Evolutionary conservation across 2,888 invertebrate species (phyloP).

Genomic region (Andrena marginata): DNA sequence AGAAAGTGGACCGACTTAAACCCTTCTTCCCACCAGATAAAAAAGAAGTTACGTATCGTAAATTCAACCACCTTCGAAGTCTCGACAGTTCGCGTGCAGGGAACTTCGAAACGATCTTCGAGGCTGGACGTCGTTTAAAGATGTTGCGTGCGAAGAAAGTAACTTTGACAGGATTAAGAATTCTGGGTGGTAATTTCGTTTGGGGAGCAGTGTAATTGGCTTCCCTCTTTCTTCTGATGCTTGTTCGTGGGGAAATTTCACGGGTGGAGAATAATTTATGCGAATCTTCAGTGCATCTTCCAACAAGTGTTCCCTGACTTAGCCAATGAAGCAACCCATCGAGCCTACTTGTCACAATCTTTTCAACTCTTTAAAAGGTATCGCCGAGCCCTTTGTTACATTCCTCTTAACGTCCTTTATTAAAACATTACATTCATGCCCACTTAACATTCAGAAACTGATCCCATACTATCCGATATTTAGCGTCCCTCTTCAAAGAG

Average conservation of each 20-base stretch:
- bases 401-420: not conserved
- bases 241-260: slow-evolving; percentile 8
- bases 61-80: not conserved
- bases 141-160: slow-evolving; percentile 38
- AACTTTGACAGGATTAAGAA: slow-evolving; percentile 30
- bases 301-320: not conserved
- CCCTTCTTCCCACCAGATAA: not conserved
- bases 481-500: not conserved
- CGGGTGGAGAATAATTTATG: not conserved
- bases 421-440: not conserved
- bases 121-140: slow-evolving; percentile 2
- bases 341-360: not conserved
- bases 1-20: slow-evolving; percentile 5
- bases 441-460: not conserved
- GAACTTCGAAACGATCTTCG: slow-evolving; percentile 29
- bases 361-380: not conserved
- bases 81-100: slow-evolving; percentile 24
- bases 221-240: slow-evolving; percentile 3
- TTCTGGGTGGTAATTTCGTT: slow-evolving; percentile 24
- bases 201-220: not conserved
- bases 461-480: not conserved
- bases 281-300: not conserved
- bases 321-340: not conserved
- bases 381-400: not conserved
- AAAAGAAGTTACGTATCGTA: slow-evolving; percentile 6